A percentile compares a stretch with the other conserved stretches of the same genome.
Evolutionary conservation across 2,797 vertebrate species (phyloP).

Genomic region (Sylvia borin): DNA sequence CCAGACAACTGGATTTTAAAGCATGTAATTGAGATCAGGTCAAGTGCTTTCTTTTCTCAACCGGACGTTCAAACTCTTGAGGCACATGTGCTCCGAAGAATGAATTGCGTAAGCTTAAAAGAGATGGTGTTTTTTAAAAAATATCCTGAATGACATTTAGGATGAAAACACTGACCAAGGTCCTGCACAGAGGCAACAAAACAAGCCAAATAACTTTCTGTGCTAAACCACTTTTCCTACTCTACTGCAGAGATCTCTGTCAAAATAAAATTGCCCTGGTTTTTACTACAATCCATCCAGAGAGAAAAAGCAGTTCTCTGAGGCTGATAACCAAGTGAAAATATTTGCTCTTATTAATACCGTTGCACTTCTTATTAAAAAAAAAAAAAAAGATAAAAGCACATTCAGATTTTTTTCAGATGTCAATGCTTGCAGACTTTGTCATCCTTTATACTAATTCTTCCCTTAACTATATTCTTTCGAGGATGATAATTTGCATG

Average conservation of each 20-base stretch:
- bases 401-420: neutral
- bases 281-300: neutral
- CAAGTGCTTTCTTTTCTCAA: neutral
- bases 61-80: rapidly evolving
- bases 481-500: neutral
- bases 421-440: neutral
- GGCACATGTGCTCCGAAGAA: rapidly evolving
- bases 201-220: neutral
- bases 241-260: neutral
- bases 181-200: neutral
- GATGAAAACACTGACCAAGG: neutral
- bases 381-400: neutral
- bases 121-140: neutral
- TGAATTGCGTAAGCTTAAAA: neutral
- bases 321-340: neutral
- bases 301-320: neutral
- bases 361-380: neutral
- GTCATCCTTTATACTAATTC: neutral
- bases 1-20: neutral
- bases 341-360: rapidly evolving
- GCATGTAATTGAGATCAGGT: neutral
- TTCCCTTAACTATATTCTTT: neutral
- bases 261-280: neutral
- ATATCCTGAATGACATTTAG: neutral
- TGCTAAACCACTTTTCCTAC: neutral